Evolutionary conservation across 2,113 vertebrate genomes (phyloP).

Genomic region (Zootoca vivipara): DNA sequence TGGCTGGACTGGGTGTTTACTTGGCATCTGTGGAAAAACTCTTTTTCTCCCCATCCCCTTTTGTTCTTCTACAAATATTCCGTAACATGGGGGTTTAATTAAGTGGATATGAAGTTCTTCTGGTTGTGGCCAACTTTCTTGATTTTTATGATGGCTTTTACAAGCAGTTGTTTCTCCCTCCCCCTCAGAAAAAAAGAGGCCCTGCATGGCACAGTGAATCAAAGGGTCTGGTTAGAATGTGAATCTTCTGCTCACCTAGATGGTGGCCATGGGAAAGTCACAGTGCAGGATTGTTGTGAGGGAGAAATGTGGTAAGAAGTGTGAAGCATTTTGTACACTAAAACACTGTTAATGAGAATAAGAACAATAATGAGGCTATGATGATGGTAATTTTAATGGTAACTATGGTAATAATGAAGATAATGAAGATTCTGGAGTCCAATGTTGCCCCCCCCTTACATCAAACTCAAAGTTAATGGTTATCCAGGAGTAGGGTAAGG

Average conservation of each 20-base stretch:
- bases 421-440: background rate
- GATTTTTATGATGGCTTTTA: background rate
- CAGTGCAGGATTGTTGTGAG: background rate
- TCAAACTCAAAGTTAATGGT: background rate
- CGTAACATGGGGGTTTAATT: conserved; percentile 18
- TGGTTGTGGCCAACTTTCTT: background rate
- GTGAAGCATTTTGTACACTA: background rate
- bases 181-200: background rate
- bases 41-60: background rate
- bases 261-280: background rate
- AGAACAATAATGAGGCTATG: background rate
- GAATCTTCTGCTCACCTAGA: too few relatives aligned
- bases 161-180: background rate
- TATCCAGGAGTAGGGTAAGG: background rate
- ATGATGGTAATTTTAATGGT: background rate
- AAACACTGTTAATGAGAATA: background rate
- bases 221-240: background rate
- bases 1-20: conserved; percentile 19
- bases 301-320: background rate
- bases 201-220: background rate
- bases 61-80: conserved; percentile 13
- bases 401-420: too few relatives aligned
- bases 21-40: background rate
- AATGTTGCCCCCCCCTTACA: background rate
- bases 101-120: background rate